phyloP scores from a whole-genome alignment of 2,113 vertebrate species.

The Myiagra hebetior region DNA sequence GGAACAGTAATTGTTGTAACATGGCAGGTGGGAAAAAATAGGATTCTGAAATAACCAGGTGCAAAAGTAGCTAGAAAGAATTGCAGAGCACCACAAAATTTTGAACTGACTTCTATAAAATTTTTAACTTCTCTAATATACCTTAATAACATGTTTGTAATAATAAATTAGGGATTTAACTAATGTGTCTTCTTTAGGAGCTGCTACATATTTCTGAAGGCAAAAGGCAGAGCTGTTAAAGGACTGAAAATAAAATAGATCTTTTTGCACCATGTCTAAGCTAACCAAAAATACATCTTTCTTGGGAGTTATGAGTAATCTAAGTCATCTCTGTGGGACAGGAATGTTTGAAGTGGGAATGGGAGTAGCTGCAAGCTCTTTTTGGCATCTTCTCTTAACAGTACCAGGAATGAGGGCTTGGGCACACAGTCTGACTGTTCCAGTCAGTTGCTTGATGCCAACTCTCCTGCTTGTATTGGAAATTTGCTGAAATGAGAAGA shows the following conservation, averaged over 20 bases:
- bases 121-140: not conserved
- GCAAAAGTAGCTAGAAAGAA: not conserved
- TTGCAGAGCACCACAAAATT: not conserved
- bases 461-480: not conserved
- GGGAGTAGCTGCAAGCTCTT: not conserved
- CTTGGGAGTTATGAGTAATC: not conserved
- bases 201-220: not conserved
- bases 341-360: not conserved
- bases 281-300: not conserved
- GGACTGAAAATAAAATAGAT: not conserved
- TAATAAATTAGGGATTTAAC: not conserved
- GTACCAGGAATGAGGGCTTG: not conserved
- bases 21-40: not conserved
- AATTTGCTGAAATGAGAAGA: not conserved
- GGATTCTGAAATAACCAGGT: not conserved
- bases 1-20: not conserved
- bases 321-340: not conserved
- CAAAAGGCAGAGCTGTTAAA: not conserved
- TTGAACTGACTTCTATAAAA: not conserved
- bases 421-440: not conserved
- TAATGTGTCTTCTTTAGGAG: not conserved
- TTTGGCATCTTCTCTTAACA: not conserved
- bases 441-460: not conserved
- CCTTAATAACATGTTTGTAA: not conserved
- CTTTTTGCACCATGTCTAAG: not conserved